Percentiles rank a stretch among this genome's conserved stretches.
Evolutionary conservation across 1,140 invertebrate species (phyloP).

Genomic region (Aphelinus certus): DNA sequence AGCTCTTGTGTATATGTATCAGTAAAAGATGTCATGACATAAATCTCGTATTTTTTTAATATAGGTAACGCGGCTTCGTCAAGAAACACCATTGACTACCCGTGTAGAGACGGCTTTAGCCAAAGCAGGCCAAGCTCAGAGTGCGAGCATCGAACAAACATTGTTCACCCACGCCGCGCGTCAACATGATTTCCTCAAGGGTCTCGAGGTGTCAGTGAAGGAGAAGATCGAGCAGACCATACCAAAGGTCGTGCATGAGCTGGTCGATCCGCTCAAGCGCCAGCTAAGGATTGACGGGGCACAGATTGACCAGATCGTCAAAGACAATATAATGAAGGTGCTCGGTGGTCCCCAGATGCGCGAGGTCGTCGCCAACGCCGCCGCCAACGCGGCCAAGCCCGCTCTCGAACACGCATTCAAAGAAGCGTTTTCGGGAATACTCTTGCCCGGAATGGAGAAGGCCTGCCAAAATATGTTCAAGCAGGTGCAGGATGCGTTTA

Average conservation of each 20-base stretch:
- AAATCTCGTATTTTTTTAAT: neutral
- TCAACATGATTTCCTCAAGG: constrained; percentile 65
- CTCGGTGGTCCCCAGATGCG: constrained; percentile 79
- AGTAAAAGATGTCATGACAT: too few species aligned
- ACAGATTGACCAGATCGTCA: constrained; percentile 80
- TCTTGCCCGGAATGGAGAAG: constrained; percentile 87
- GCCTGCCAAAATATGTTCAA: constrained; percentile 85
- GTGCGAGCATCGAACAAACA: constrained; percentile 61
- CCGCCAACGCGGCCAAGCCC: constrained; percentile 73
- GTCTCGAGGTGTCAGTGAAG: constrained; percentile 73
- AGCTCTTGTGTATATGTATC: too few species aligned
- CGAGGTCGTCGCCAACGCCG: constrained; percentile 76
- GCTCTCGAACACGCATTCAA: constrained; percentile 77
- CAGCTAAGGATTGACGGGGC: constrained; percentile 78
- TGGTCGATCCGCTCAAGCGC: constrained; percentile 78
- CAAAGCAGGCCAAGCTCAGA: constrained; percentile 58
- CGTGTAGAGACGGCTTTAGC: constrained; percentile 55
- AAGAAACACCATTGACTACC: constrained; percentile 56
- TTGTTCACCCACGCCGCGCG: constrained; percentile 63
- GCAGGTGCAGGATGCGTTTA: constrained; percentile 88
- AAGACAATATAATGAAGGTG: constrained; percentile 82
- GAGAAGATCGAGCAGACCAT: constrained; percentile 75
- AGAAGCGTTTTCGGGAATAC: constrained; percentile 76
- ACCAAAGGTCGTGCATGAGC: constrained; percentile 68
- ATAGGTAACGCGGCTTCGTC: constrained; percentile 49